Evolutionary conservation across 2,888 invertebrate genomes (phyloP), one percentile per base, ranked within the genome.

Genomic region (Ophonus ardosiacus): DNA sequence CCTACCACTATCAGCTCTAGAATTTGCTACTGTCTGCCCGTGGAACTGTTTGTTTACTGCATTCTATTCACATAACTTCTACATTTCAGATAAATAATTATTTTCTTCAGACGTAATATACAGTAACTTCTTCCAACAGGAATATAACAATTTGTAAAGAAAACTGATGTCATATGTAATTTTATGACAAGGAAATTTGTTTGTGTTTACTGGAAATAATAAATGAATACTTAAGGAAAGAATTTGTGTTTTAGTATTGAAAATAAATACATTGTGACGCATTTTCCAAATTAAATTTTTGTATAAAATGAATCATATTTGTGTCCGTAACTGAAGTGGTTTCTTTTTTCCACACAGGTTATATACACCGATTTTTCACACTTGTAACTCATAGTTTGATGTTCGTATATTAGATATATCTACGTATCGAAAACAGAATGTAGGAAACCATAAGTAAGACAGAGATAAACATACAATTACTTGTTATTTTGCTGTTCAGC

Each of bases 61-160:
- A 38, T 68, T 68, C 68, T 68, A 68, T 38, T 38, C 31, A 68
- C 68, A 68, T 68, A 68, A 68, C 68, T 68, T 24, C 24, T n/a
- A 38, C 31, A 68, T 38, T 68, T 63, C 68, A 15, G 68, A 68
- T 68, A 68, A 68, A 68, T 38, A 15, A 68, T 68, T 68, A 68
- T 68, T 63, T 63, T 24, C 31, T 31, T 68, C n/a, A 38, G 63
- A 18, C 63, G 24, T 24, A 24, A 18, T 18, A n/a, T 24, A 24
- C 24, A n/a, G 15, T 68, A 68, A 68, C 68, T 21, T 63, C 13
- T 24, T 7, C 21, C 21, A 63, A 18, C 10, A 38, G 38, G 68
- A 68, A 68, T 68, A n/a, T 68, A 31, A 15, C 68, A 68, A 68
- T 68, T 68, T 68, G 68, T 68, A 31, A 24, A 15, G 24, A 15